Conservation (phyloP, 2,888 invertebrate species). For the Merodon equestris region DNA sequence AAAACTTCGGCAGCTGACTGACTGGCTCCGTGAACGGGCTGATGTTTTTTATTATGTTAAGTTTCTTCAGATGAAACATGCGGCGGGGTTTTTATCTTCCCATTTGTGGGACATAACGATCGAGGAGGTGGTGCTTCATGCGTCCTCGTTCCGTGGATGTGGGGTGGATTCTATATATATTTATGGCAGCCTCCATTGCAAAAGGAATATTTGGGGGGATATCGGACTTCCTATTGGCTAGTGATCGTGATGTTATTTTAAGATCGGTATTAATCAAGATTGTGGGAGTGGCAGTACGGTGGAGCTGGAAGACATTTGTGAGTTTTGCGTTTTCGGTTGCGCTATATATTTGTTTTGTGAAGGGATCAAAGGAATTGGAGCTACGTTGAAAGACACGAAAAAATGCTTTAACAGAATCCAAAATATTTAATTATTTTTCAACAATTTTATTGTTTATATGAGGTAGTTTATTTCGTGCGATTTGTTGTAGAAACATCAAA, state of each 20-base stretch:
- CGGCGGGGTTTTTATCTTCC: constrained; percentile 30
- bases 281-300: neutral
- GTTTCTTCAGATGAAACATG: constrained; percentile 26
- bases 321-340: neutral
- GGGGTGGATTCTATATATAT: constrained; percentile 27
- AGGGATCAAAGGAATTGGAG: neutral
- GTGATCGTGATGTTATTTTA: constrained; percentile 9
- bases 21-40: too few species aligned
- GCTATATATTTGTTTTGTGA: constrained; percentile 10
- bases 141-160: constrained; percentile 9
- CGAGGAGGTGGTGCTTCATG: constrained; percentile 17
- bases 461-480: too few species aligned
- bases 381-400: neutral
- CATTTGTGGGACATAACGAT: constrained; percentile 8
- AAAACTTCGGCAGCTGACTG: constrained; percentile 22
- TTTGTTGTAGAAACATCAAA: too few species aligned
- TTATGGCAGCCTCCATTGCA: constrained; percentile 51
- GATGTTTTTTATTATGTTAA: too few species aligned
- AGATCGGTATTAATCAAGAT: neutral
- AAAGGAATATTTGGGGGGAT: constrained; percentile 14
- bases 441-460: too few species aligned
- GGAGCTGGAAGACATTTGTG: neutral
- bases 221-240: constrained; percentile 30
- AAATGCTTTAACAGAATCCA: too few species aligned
- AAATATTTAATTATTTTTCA: too few species aligned